Evolutionary conservation across 1,140 invertebrate genomes (phyloP).

Genomic region (Brachionus paranguensis): DNA sequence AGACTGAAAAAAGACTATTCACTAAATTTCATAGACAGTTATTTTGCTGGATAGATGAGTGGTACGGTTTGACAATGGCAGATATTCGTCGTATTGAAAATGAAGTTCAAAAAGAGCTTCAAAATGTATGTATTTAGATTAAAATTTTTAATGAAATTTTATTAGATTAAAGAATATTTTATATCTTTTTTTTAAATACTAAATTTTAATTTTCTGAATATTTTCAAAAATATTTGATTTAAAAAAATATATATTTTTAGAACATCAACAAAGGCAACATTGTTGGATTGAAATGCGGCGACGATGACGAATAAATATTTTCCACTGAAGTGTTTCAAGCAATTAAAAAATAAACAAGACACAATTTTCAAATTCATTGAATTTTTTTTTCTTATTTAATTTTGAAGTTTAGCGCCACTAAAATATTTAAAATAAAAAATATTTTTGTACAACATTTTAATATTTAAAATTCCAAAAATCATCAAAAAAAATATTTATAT

Average conservation of each 20-base stretch:
- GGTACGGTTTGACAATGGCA: slow-evolving; percentile 52
- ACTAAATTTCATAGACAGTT: slow-evolving; percentile 97
- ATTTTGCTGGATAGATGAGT: slow-evolving; percentile 61
- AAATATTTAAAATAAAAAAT: neutral
- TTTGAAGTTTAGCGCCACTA: neutral
- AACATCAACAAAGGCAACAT: slow-evolving; percentile 3
- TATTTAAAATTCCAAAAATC: neutral
- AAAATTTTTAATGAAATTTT: too few relatives aligned
- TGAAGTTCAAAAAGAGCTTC: slow-evolving; percentile 27
- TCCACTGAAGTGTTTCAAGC: neutral
- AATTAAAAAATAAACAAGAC: neutral
- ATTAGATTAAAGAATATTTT: neutral
- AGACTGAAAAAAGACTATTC: slow-evolving; percentile 63
- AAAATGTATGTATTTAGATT: neutral
- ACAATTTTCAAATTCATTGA: neutral
- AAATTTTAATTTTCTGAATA: neutral
- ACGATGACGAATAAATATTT: neutral
- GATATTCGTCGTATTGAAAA: slow-evolving; percentile 52
- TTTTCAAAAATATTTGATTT: too few relatives aligned
- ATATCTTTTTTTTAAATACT: neutral
- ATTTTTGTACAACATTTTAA: neutral
- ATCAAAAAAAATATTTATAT: too few relatives aligned
- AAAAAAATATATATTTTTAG: neutral
- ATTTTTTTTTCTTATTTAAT: neutral
- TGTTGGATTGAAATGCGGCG: neutral